Evolutionary conservation across 2,113 vertebrate species (phyloP).

Genomic region (Syngnathus scovelli): DNA sequence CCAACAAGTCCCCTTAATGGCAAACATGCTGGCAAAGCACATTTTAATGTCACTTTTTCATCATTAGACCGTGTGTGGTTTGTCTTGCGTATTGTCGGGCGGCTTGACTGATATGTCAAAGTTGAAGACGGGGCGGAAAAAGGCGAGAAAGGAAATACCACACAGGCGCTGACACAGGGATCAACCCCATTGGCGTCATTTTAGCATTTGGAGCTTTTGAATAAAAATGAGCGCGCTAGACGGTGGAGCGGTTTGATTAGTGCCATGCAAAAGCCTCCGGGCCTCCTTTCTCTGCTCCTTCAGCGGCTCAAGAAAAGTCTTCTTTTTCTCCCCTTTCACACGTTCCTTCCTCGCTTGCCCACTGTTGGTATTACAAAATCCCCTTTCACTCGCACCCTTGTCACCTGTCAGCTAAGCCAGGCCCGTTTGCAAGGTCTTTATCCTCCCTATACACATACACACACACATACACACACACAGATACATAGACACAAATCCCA

Average conservation of each 20-base stretch:
- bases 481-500: conserved; percentile 64
- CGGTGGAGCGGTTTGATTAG: conserved; percentile 74
- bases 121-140: conserved; percentile 55
- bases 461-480: conserved; percentile 63
- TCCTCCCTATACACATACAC: conserved; percentile 71
- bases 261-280: conserved; percentile 53
- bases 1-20: not conserved
- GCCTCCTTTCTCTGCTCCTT: conserved; percentile 65
- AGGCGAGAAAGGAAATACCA: conserved; percentile 68
- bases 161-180: conserved; percentile 74
- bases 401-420: conserved; percentile 82
- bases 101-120: conserved; percentile 72
- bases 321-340: conserved; percentile 77
- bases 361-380: conserved; percentile 83
- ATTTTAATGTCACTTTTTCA: conserved; percentile 49
- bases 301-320: conserved; percentile 68
- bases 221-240: conserved; percentile 72
- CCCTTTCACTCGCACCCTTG: conserved; percentile 79
- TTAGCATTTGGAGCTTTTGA: conserved; percentile 72
- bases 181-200: conserved; percentile 72
- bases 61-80: conserved; percentile 43
- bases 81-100: conserved; percentile 42
- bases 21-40: conserved; percentile 20
- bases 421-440: conserved; percentile 79
- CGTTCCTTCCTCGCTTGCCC: conserved; percentile 73